Conservation (phyloP, 2,113 vertebrate genomes). For the Prunella himalayana region DNA sequence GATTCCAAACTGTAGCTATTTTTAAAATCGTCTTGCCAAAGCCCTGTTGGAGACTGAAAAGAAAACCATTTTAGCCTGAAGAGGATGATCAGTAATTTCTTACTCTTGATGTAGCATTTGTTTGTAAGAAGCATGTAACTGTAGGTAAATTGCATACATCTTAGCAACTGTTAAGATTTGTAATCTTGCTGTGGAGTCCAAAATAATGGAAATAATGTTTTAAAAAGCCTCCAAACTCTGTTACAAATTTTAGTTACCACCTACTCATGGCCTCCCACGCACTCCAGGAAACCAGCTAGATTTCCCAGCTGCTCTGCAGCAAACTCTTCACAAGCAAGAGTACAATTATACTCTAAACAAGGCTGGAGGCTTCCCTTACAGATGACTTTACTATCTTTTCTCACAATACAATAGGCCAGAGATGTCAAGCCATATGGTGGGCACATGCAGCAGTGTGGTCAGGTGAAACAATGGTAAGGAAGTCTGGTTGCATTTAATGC, state of each 20-base stretch:
- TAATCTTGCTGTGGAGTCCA: background rate
- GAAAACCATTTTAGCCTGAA: background rate
- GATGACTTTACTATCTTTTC: background rate
- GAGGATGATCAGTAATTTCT: background rate
- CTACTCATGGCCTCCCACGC: slow-evolving; percentile 11
- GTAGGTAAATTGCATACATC: background rate
- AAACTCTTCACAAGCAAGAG: background rate
- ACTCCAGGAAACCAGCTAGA: background rate
- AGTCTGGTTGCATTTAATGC: background rate
- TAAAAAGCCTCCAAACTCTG: background rate
- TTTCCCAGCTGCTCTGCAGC: slow-evolving; percentile 17
- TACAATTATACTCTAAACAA: background rate
- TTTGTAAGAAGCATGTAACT: background rate
- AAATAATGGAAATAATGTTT: background rate
- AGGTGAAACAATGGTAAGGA: background rate
- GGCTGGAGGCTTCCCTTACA: background rate
- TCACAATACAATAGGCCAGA: background rate
- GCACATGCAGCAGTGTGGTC: rapidly evolving
- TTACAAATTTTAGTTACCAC: slow-evolving; percentile 34
- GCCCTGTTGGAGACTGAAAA: background rate
- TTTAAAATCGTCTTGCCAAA: slow-evolving; percentile 27
- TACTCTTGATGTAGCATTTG: background rate
- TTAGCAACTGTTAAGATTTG: background rate
- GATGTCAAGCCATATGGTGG: background rate
- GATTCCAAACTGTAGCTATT: slow-evolving; percentile 32